A percentile compares a stretch with the other conserved stretches of the same genome.
These are phyloP conservation scores for Centropristis striata DNA, from an alignment of 2,113 vertebrate species.

Conservation along the genomic window DNA sequence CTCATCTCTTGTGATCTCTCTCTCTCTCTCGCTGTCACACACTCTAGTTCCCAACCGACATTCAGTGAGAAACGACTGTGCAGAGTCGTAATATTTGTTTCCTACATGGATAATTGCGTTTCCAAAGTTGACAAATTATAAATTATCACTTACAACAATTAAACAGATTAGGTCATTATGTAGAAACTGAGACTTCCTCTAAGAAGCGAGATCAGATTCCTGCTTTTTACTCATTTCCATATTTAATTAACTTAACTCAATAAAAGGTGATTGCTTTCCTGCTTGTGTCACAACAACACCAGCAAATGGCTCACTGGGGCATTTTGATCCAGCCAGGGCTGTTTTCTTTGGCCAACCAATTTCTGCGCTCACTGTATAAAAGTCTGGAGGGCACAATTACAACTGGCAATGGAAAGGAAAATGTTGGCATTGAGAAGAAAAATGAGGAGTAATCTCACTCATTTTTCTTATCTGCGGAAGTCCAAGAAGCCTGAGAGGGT, in stretches of 20 bases:
- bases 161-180: constrained; percentile 34
- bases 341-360: constrained; percentile 62
- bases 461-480: constrained; percentile 74
- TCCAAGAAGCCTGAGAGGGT: constrained; percentile 63
- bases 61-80: background rate
- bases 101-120: constrained; percentile 6
- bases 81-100: constrained; percentile 1
- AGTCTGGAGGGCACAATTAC: constrained; percentile 79
- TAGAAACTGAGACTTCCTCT: constrained; percentile 21
- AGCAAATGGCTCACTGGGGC: constrained; percentile 46
- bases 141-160: constrained; percentile 40
- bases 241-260: constrained; percentile 63
- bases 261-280: constrained; percentile 55
- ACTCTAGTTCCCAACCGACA: background rate
- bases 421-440: constrained; percentile 78
- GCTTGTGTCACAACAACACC: constrained; percentile 40
- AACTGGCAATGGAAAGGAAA: constrained; percentile 71
- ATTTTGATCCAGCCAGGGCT: constrained; percentile 53
- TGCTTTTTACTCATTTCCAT: constrained; percentile 44
- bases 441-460: constrained; percentile 74
- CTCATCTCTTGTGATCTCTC: constrained; percentile 28
- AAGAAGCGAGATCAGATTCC: constrained; percentile 33
- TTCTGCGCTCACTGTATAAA: constrained; percentile 57
- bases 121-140: constrained; percentile 27
- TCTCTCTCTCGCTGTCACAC: background rate